Evolutionary conservation across 2,797 vertebrate genomes (phyloP).

Genomic region (Microhierax caerulescens): DNA sequence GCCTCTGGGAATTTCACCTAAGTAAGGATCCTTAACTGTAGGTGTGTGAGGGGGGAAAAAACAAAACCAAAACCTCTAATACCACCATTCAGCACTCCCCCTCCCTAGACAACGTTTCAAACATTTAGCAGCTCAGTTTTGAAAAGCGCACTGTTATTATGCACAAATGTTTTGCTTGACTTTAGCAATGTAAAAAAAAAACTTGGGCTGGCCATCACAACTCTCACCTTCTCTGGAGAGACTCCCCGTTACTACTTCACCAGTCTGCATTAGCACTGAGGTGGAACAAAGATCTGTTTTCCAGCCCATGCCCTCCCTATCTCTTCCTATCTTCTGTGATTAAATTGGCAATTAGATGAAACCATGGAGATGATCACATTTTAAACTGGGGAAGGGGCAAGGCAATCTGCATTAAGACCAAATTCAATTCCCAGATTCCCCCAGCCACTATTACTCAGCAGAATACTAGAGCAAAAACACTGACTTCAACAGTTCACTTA

Average conservation of each 20-base stretch:
- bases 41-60: background rate
- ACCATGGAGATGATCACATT: background rate
- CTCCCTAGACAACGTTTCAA: background rate
- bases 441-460: background rate
- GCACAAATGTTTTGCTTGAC: background rate
- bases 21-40: background rate
- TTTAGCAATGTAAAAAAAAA: background rate
- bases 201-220: accelerated
- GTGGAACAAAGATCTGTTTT: background rate
- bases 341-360: background rate
- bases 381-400: background rate
- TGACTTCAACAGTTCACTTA: background rate
- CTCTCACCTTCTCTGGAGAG: background rate
- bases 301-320: background rate
- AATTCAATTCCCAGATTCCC: background rate
- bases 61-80: accelerated
- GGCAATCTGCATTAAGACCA: background rate
- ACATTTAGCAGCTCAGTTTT: background rate
- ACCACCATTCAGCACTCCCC: background rate
- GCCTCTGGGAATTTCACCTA: background rate
- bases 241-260: background rate
- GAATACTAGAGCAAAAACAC: background rate
- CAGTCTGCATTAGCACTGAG: background rate
- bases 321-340: background rate
- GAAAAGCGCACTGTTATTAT: background rate